A percentile compares a stretch with the other conserved stretches of the same genome.
Conservation (phyloP, 2,797 vertebrate genomes). For the Champsocephalus gunnari region DNA sequence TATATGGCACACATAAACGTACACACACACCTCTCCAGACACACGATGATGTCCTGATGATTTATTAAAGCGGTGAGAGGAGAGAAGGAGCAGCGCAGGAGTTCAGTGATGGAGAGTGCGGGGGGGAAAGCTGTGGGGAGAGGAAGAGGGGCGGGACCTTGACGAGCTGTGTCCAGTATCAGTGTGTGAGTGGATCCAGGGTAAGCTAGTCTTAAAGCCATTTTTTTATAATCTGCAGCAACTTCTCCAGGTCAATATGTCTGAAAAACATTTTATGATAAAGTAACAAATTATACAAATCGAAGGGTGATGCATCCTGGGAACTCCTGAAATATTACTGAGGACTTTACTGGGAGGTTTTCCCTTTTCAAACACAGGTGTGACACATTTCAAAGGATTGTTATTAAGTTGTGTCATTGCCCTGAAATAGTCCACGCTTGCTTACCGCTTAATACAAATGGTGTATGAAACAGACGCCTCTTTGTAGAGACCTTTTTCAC, state of each 20-base stretch:
- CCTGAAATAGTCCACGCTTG: too few species aligned
- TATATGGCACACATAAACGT: slow-evolving; percentile 5
- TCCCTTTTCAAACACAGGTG: neutral
- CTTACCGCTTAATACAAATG: too few species aligned
- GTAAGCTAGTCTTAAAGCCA: neutral
- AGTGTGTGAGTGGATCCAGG: slow-evolving; percentile 3
- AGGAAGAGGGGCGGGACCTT: neutral
- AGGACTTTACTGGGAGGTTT: neutral
- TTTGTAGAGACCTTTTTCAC: too few species aligned
- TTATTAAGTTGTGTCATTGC: too few species aligned
- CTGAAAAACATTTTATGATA: neutral
- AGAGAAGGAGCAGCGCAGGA: slow-evolving; percentile 31
- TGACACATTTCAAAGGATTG: too few species aligned
- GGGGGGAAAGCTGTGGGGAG: slow-evolving; percentile 11
- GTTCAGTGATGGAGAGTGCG: slow-evolving; percentile 32
- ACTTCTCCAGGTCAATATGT: neutral
- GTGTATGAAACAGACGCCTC: too few species aligned
- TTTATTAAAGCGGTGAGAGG: slow-evolving; percentile 65
- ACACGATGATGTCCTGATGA: slow-evolving; percentile 48
- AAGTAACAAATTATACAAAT: neutral
- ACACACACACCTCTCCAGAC: slow-evolving; percentile 28
- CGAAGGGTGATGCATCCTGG: neutral
- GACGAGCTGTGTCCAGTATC: neutral
- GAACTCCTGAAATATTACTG: neutral
- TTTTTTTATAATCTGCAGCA: neutral